phyloP scores from a whole-genome alignment of 2,797 vertebrate species.

The Peromyscus attwateri region DNA sequence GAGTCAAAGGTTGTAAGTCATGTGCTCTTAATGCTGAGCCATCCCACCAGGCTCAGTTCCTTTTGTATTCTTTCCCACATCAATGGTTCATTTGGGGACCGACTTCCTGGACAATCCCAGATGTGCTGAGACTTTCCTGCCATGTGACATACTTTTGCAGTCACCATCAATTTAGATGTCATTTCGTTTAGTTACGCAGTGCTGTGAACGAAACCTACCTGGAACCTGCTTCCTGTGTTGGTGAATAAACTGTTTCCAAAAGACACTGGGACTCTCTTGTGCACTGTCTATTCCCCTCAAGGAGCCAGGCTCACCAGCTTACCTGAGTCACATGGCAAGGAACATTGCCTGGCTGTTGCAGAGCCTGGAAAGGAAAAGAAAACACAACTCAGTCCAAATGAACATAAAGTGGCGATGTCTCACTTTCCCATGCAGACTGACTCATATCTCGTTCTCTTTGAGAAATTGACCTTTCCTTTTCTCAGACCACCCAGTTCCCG shows the following conservation, averaged over 20 bases:
- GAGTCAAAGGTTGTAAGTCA: background rate
- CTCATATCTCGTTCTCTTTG: background rate
- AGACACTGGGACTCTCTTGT: background rate
- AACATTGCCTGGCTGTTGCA: background rate
- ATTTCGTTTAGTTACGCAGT: background rate
- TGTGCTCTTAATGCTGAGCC: background rate
- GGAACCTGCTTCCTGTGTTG: constrained; percentile 12
- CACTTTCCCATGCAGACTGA: constrained; percentile 8
- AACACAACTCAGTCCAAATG: background rate
- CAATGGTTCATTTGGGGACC: background rate
- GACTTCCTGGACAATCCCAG: background rate
- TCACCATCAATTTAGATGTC: background rate
- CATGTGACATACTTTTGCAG: background rate
- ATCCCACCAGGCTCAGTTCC: background rate
- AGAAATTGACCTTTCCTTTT: constrained; percentile 26
- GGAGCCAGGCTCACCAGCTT: background rate
- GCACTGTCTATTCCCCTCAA: background rate
- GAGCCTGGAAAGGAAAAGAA: background rate
- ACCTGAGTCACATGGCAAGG: background rate
- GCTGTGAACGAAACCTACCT: constrained; percentile 7
- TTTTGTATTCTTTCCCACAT: background rate
- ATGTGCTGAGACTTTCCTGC: background rate
- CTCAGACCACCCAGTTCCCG: background rate
- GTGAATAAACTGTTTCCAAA: constrained; percentile 43
- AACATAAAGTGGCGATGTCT: background rate